Percentiles rank a stretch among this genome's conserved stretches.
These are phyloP conservation scores for Drosophila multiciliata DNA, from an alignment of 2,888 invertebrate species.

Conservation along the genomic window DNA sequence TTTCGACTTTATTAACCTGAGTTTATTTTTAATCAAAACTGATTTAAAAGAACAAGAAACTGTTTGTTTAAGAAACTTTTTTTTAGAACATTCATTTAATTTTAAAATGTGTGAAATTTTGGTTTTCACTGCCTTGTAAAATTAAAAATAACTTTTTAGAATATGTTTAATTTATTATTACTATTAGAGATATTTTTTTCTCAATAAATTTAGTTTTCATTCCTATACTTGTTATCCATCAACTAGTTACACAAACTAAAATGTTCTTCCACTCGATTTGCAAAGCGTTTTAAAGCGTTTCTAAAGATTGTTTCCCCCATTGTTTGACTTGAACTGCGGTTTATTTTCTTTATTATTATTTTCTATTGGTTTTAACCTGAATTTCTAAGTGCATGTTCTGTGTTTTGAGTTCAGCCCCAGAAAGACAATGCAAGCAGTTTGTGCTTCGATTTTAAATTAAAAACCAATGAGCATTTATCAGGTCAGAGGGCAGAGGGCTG, in stretches of 20 bases:
- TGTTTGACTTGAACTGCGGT: background rate
- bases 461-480: conserved; percentile 67
- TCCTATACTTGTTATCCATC: background rate
- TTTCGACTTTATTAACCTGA: no score
- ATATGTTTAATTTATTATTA: no score
- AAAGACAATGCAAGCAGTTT: conserved; percentile 8
- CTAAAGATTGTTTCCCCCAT: background rate
- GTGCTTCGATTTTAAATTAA: conserved; percentile 67
- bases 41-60: no score
- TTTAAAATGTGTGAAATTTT: background rate
- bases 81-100: background rate
- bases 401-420: background rate
- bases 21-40: no score
- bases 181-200: background rate
- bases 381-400: background rate
- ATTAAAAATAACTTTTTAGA: background rate
- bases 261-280: background rate
- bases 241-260: background rate
- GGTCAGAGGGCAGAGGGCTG: conserved; percentile 46
- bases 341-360: background rate
- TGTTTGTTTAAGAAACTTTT: background rate
- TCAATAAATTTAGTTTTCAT: background rate
- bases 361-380: background rate
- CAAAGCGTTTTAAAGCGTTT: background rate
- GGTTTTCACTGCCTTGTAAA: background rate